Percentiles rank a stretch among this genome's conserved stretches.
Conservation (phyloP, 2,888 invertebrate genomes). For the Caenorhabditis japonica region DNA sequence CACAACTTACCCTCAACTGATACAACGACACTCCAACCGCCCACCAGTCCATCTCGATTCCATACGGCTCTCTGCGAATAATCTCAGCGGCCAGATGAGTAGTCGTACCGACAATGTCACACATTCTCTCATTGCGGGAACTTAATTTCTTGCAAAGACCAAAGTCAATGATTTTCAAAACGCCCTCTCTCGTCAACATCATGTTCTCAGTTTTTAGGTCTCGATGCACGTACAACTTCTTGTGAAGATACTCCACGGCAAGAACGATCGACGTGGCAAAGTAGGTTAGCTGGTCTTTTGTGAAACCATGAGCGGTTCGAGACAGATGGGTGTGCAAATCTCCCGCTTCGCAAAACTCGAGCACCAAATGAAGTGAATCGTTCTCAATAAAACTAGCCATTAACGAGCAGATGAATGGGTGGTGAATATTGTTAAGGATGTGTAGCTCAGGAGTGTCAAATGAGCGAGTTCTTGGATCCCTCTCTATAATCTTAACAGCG, state of each 20-base stretch:
- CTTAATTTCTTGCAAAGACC: slow-evolving; percentile 34
- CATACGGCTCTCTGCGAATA: slow-evolving; percentile 39
- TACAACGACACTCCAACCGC: slow-evolving; percentile 49
- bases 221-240: slow-evolving; percentile 39
- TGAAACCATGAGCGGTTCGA: slow-evolving; percentile 33
- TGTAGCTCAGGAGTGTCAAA: slow-evolving; percentile 39
- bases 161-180: slow-evolving; percentile 47
- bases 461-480: slow-evolving; percentile 6
- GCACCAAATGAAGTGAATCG: slow-evolving; percentile 21
- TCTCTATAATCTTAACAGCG: slow-evolving; percentile 34
- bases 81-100: slow-evolving; percentile 53
- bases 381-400: slow-evolving; percentile 21
- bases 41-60: slow-evolving; percentile 53
- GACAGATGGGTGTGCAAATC: slow-evolving; percentile 46
- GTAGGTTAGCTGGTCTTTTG: slow-evolving; percentile 14
- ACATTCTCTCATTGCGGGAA: slow-evolving; percentile 23
- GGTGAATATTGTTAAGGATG: slow-evolving; percentile 22
- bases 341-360: slow-evolving; percentile 53
- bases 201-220: slow-evolving; percentile 53
- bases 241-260: slow-evolving; percentile 47
- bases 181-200: slow-evolving; percentile 42
- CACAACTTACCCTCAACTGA: slow-evolving; percentile 36
- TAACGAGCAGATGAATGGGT: slow-evolving; percentile 38
- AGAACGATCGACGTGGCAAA: slow-evolving; percentile 43
- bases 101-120: slow-evolving; percentile 45